phyloP scores from a whole-genome alignment of 1,140 invertebrate genomes.

The Lordiphosa clarofinis region DNA sequence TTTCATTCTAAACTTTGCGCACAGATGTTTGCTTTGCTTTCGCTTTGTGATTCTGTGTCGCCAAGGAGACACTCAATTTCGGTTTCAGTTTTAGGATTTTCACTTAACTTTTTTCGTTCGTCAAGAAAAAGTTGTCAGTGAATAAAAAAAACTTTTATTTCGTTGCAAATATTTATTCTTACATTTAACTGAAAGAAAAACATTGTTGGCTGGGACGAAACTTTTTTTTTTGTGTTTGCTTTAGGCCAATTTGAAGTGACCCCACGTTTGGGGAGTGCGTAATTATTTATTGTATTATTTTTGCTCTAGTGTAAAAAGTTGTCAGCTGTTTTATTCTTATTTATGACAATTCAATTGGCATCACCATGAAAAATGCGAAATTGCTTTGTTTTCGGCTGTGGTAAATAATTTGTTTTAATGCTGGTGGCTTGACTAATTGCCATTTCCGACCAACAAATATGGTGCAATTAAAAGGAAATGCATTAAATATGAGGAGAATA shows the following conservation, averaged over 20 bases:
- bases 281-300: slow-evolving; percentile 39
- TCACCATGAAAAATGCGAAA: slow-evolving; percentile 7
- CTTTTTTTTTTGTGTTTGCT: slow-evolving; percentile 1
- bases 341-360: slow-evolving; percentile 17
- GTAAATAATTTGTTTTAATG: slow-evolving; percentile 18
- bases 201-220: slow-evolving; percentile 15
- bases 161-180: slow-evolving; percentile 47
- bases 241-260: too few species aligned
- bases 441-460: slow-evolving; percentile 3
- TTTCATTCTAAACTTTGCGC: slow-evolving; percentile 32
- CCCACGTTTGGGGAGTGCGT: slow-evolving; percentile 12
- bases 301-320: slow-evolving; percentile 7
- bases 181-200: slow-evolving; percentile 53
- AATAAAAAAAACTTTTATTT: slow-evolving; percentile 35
- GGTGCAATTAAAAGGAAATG: slow-evolving; percentile 23
- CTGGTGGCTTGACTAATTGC: slow-evolving; percentile 14
- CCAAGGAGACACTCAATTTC: slow-evolving; percentile 47
- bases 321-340: slow-evolving; percentile 6
- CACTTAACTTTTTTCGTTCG: slow-evolving; percentile 27
- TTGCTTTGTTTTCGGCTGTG: not conserved
- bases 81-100: slow-evolving; percentile 44
- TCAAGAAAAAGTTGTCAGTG: slow-evolving; percentile 1
- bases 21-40: slow-evolving; percentile 42
- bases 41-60: slow-evolving; percentile 40
- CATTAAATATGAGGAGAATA: slow-evolving; percentile 26